A percentile compares a stretch with the other conserved stretches of the same genome.
These are phyloP conservation scores for Globia sparganii DNA, from an alignment of 2,888 invertebrate species.

Conservation along the genomic window DNA sequence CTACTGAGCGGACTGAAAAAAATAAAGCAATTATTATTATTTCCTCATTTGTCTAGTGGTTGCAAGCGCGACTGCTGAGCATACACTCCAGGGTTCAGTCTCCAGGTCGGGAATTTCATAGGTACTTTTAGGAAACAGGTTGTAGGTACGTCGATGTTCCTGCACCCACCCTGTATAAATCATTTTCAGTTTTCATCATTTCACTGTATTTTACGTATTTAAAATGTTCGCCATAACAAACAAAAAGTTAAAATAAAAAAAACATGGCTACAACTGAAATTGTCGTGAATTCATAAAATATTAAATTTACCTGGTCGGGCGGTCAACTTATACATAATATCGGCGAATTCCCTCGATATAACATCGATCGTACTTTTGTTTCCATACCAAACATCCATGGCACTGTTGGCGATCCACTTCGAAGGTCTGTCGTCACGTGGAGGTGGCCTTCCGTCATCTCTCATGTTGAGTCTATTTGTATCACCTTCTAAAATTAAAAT, in stretches of 20 bases:
- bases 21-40: not conserved
- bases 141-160: too few species aligned
- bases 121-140: too few species aligned
- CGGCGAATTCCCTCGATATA: slow-evolving; percentile 77
- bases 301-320: slow-evolving; percentile 73
- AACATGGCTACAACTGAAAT: not conserved
- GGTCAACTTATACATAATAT: slow-evolving; percentile 75
- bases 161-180: too few species aligned
- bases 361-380: slow-evolving; percentile 80
- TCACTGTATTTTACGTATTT: not conserved
- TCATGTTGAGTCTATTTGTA: slow-evolving; percentile 59
- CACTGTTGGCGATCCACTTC: slow-evolving; percentile 80
- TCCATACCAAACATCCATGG: slow-evolving; percentile 83
- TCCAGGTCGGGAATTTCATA: not conserved
- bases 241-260: not conserved
- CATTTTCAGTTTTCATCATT: not conserved
- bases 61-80: not conserved
- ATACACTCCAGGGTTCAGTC: not conserved
- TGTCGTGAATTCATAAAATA: not conserved
- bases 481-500: slow-evolving; percentile 62
- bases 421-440: slow-evolving; percentile 75
- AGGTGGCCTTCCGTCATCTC: slow-evolving; percentile 40
- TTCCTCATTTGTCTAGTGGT: not conserved
- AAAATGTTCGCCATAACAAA: not conserved
- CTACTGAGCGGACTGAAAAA: slow-evolving; percentile 44